Evolutionary conservation across 2,888 invertebrate species (phyloP).

Genomic region (Schizaphis graminum): DNA sequence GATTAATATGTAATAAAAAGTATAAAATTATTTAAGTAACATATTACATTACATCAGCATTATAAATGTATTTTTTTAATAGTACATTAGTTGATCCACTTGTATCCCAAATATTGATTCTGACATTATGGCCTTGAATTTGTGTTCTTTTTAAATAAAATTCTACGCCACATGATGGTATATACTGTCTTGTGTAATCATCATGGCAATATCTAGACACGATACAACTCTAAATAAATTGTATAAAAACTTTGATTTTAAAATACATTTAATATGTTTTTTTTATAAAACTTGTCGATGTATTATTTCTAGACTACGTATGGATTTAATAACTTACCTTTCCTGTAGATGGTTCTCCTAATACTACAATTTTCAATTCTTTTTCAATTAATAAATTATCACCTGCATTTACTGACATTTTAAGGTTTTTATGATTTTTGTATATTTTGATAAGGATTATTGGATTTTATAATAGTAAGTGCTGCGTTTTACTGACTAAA

Average conservation of each 20-base stretch:
- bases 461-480: neutral
- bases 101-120: constrained; percentile 86
- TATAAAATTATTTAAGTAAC: neutral
- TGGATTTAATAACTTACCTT: constrained; percentile 77
- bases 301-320: neutral
- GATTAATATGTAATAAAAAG: neutral
- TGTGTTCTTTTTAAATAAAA: constrained; percentile 79
- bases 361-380: constrained; percentile 82
- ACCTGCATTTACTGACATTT: constrained; percentile 24
- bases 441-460: neutral
- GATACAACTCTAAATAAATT: constrained; percentile 75
- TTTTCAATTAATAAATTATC: constrained; percentile 72
- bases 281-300: neutral
- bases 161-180: constrained; percentile 81
- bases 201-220: constrained; percentile 79
- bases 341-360: constrained; percentile 86
- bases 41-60: constrained; percentile 76
- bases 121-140: constrained; percentile 76
- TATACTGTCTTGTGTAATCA: constrained; percentile 76
- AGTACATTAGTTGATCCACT: constrained; percentile 84
- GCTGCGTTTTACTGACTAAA: neutral
- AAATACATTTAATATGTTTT: neutral
- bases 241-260: neutral
- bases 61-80: constrained; percentile 82
- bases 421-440: neutral